Evolutionary conservation across 2,797 vertebrate species (phyloP).

Genomic region (Heteromormyrus szaboi): DNA sequence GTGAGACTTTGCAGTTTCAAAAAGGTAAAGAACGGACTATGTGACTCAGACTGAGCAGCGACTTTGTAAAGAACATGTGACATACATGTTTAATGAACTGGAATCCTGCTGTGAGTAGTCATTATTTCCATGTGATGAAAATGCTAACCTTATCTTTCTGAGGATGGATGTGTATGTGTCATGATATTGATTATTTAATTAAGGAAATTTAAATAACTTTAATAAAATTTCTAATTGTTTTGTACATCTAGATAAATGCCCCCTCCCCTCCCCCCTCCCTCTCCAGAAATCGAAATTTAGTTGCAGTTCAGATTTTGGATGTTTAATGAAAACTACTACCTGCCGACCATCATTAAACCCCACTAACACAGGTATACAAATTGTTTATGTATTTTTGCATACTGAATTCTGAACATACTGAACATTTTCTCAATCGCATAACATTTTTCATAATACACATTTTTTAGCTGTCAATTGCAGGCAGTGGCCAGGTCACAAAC

Average conservation of each 20-base stretch:
- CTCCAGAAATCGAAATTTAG: background rate
- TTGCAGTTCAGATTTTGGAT: background rate
- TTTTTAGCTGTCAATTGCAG: background rate
- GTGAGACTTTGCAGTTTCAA: background rate
- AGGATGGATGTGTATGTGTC: background rate
- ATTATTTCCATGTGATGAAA: background rate
- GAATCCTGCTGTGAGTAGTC: background rate
- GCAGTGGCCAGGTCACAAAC: background rate
- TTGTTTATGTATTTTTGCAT: background rate
- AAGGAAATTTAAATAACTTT: background rate
- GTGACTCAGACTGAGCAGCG: background rate
- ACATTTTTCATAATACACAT: background rate
- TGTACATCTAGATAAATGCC: background rate
- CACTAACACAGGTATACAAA: background rate
- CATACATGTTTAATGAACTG: background rate
- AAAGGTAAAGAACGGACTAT: background rate
- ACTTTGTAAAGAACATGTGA: background rate
- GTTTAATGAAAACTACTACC: background rate
- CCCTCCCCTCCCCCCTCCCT: background rate
- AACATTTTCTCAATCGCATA: background rate
- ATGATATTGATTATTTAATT: background rate
- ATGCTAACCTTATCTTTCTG: background rate
- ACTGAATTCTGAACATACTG: background rate
- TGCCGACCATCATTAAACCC: background rate
- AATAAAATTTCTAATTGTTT: background rate